Conservation (phyloP, 2,888 invertebrate genomes). For the Pandemis corylana region DNA sequence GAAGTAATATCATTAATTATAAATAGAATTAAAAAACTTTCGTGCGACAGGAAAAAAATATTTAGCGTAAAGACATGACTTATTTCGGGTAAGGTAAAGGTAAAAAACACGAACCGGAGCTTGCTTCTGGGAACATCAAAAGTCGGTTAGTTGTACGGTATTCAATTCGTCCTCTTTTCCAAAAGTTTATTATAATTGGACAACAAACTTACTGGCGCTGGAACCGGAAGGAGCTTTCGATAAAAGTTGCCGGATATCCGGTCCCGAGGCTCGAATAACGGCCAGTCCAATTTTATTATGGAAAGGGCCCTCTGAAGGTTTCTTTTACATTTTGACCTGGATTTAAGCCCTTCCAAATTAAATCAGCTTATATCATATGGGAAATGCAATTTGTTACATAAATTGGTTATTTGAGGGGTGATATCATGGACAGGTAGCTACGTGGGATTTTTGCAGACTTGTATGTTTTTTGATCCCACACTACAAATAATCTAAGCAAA, state of each 20-base stretch:
- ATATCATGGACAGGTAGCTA: conserved; percentile 14
- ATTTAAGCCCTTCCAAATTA: conserved; percentile 37
- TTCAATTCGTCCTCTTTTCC: conserved; percentile 48
- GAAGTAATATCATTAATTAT: too few relatives aligned
- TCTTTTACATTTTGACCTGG: conserved; percentile 37
- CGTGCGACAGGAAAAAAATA: too few relatives aligned
- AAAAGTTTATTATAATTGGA: conserved; percentile 64
- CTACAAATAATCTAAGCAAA: too few relatives aligned
- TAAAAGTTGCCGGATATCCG: conserved; percentile 68
- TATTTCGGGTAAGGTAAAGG: conserved; percentile 36
- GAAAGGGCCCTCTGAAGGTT: conserved; percentile 50
- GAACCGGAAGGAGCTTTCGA: conserved; percentile 51
- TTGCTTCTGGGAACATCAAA: conserved; percentile 48
- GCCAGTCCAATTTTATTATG: conserved; percentile 63
- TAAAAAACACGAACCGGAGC: conserved; percentile 48
- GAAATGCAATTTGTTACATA: conserved; percentile 32
- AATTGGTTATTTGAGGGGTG: conserved; percentile 26
- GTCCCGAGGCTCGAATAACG: conserved; percentile 44
- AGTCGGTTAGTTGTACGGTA: conserved; percentile 52
- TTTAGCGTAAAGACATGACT: too few relatives aligned
- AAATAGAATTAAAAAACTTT: too few relatives aligned
- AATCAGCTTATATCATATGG: conserved; percentile 32
- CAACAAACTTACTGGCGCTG: conserved; percentile 55
- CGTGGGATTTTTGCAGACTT: not conserved
- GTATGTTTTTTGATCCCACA: too few relatives aligned